These are phyloP conservation scores for Pedetes capensis DNA, from an alignment of 2,113 vertebrate genomes.

Conservation along the genomic window DNA sequence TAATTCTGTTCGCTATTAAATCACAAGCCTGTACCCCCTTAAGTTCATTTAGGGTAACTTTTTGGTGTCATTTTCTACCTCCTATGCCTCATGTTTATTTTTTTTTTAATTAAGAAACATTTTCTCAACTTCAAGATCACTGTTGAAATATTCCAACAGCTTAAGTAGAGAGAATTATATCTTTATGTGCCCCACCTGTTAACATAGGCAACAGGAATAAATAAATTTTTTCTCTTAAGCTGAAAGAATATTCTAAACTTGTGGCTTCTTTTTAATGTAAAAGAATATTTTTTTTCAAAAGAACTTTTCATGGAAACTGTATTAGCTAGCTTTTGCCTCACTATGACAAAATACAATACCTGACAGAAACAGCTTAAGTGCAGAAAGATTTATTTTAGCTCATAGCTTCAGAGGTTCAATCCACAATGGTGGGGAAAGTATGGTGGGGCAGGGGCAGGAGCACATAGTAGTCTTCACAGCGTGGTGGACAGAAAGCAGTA, in stretches of 20 bases:
- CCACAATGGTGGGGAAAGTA: too few relatives aligned
- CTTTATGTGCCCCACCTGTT: too few relatives aligned
- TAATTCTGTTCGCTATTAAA: background rate
- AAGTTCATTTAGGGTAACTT: background rate
- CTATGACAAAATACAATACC: too few relatives aligned
- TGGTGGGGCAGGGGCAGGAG: too few relatives aligned
- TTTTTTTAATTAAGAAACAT: background rate
- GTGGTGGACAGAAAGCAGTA: too few relatives aligned
- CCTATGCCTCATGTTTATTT: too few relatives aligned
- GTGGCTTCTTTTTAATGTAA: background rate
- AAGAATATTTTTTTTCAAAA: background rate
- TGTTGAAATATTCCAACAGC: background rate
- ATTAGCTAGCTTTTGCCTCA: too few relatives aligned
- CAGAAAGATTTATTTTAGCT: too few relatives aligned
- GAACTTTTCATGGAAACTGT: background rate
- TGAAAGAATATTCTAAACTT: background rate
- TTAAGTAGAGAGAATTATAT: background rate
- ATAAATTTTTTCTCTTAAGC: background rate
- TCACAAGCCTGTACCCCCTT: background rate
- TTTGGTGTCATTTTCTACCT: background rate
- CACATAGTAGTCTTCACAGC: too few relatives aligned
- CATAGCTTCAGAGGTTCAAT: too few relatives aligned
- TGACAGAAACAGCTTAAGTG: too few relatives aligned
- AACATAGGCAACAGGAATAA: too few relatives aligned
- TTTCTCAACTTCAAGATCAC: background rate